Conservation (phyloP, 2,888 invertebrate genomes). For the Emmelina monodactyla region DNA sequence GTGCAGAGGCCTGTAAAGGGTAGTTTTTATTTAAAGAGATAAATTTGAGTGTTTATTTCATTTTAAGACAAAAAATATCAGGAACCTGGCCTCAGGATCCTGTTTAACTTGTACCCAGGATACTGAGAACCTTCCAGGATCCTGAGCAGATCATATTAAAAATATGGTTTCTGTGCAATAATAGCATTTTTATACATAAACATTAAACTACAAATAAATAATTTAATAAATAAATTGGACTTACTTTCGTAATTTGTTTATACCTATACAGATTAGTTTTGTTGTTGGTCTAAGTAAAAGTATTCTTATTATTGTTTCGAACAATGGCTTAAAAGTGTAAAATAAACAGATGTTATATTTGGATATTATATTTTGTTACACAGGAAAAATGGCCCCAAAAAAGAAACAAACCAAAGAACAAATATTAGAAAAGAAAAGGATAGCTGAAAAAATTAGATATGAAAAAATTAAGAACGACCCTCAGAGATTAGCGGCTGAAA, state of each 20-base stretch:
- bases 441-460: constrained; percentile 1
- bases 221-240: constrained; percentile 21
- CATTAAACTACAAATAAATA: constrained; percentile 8
- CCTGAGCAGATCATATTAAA: constrained; percentile 3
- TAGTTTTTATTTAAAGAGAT: not conserved
- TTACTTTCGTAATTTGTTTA: constrained; percentile 2
- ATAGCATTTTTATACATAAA: not conserved
- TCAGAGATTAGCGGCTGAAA: constrained; percentile 3
- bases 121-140: constrained; percentile 3
- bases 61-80: constrained; percentile 3
- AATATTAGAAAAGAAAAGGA: not conserved
- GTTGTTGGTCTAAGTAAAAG: not conserved
- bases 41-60: not conserved
- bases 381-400: not conserved
- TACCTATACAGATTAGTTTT: not conserved
- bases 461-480: constrained; percentile 4
- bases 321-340: not conserved
- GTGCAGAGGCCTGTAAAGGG: not conserved
- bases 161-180: not conserved
- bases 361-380: not conserved
- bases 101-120: constrained; percentile 1
- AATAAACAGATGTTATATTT: not conserved
- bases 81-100: constrained; percentile 5
- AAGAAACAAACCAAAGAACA: not conserved
- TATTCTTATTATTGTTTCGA: not conserved